Conservation (phyloP, 2,113 vertebrate species). For the Vidua macroura region DNA sequence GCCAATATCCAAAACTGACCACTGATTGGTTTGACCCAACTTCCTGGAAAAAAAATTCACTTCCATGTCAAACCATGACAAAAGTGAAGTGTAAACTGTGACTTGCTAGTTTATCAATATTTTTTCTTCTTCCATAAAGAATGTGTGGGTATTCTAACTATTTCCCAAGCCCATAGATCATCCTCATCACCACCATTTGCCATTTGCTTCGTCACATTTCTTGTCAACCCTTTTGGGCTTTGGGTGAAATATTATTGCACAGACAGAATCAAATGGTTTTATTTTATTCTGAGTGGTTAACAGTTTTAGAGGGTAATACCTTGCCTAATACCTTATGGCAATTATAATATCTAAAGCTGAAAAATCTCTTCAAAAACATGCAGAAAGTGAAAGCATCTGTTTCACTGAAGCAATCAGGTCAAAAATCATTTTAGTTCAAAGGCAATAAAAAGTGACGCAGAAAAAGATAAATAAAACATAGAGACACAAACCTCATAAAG, state of each 20-base stretch:
- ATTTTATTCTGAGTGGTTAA: background rate
- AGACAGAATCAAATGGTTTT: background rate
- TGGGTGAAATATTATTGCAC: background rate
- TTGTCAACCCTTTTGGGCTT: background rate
- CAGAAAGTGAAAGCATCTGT: background rate
- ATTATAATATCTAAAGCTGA: background rate
- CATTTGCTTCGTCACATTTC: constrained; percentile 30
- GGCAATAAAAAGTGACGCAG: background rate
- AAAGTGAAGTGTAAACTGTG: background rate
- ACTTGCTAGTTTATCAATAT: background rate
- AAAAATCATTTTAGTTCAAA: background rate
- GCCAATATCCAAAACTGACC: too few species aligned
- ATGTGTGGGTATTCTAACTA: background rate
- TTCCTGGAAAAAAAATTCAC: too few species aligned
- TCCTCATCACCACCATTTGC: background rate
- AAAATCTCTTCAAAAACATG: background rate
- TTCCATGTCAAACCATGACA: too few species aligned
- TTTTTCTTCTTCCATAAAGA: background rate
- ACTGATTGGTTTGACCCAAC: too few species aligned
- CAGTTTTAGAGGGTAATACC: background rate
- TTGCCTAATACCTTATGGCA: background rate
- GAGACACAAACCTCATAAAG: background rate
- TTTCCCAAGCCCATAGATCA: background rate
- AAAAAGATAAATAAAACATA: background rate
- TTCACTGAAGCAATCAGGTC: background rate